These are phyloP conservation scores for Siniperca undulata DNA, from an alignment of 2,797 vertebrate genomes.

Conservation along the genomic window DNA sequence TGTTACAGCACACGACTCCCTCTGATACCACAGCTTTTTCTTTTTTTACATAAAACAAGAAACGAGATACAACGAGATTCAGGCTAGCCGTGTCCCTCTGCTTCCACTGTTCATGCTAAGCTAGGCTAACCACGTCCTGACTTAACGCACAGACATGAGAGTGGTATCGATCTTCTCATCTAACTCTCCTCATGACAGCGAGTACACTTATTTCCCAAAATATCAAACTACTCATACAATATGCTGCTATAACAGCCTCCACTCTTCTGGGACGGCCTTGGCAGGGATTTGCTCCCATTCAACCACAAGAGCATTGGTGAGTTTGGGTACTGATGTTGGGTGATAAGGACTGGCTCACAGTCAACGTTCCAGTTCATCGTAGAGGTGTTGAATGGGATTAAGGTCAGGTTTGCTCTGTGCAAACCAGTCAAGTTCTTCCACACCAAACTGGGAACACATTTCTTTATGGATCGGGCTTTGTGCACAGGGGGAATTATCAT, in stretches of 20 bases:
- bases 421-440: neutral
- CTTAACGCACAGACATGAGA: no score
- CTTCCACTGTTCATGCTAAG: neutral
- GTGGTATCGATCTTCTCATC: neutral
- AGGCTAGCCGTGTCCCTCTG: neutral
- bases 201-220: neutral
- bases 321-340: neutral
- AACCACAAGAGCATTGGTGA: neutral
- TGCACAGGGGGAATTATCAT: neutral
- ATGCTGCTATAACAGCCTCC: neutral
- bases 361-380: neutral
- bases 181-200: no score
- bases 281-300: conserved; percentile 3
- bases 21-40: neutral
- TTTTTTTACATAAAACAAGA: neutral
- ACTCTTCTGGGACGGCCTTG: neutral
- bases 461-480: neutral
- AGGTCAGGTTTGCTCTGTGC: conserved; percentile 1
- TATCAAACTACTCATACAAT: neutral
- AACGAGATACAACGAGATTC: neutral
- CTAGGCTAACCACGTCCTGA: neutral
- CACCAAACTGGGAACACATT: neutral
- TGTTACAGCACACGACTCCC: no score
- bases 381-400: neutral
- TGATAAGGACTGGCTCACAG: neutral